phyloP scores from a whole-genome alignment of 2,113 vertebrate genomes.

The Toxotes jaculatrix region DNA sequence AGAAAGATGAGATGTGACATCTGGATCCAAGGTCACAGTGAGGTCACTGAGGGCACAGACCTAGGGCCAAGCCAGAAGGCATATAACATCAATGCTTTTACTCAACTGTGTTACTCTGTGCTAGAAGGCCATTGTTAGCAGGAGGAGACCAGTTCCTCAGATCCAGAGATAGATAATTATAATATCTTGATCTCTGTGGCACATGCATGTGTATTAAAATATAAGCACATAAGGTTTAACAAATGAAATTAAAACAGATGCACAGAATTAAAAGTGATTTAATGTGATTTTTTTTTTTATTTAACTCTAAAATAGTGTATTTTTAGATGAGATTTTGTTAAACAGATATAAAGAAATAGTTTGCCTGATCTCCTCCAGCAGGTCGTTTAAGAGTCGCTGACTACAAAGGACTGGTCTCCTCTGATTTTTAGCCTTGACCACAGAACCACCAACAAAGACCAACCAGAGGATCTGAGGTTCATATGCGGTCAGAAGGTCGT shows the following conservation, averaged over 20 bases:
- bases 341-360: no score
- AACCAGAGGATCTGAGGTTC: no score
- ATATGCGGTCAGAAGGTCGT: no score
- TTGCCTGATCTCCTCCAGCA: no score
- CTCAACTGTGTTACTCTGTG: not conserved
- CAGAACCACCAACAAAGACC: no score
- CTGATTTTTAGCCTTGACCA: no score
- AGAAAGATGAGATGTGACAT: slow-evolving; percentile 43
- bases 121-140: not conserved
- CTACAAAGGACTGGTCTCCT: no score
- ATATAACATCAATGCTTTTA: not conserved
- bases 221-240: no score
- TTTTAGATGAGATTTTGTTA: no score
- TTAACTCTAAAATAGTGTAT: no score
- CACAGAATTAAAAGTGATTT: not conserved
- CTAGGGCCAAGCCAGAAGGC: not conserved
- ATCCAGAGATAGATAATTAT: not conserved
- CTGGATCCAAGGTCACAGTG: not conserved
- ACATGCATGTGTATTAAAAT: not conserved
- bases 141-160: not conserved
- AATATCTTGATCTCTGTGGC: not conserved
- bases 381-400: no score
- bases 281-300: no score
- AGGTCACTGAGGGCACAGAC: slow-evolving; percentile 1
- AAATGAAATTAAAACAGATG: not conserved